Percentiles rank a stretch among this genome's conserved stretches.
Evolutionary conservation across 2,113 vertebrate genomes (phyloP).

Genomic region (Rhagologus leucostigma): DNA sequence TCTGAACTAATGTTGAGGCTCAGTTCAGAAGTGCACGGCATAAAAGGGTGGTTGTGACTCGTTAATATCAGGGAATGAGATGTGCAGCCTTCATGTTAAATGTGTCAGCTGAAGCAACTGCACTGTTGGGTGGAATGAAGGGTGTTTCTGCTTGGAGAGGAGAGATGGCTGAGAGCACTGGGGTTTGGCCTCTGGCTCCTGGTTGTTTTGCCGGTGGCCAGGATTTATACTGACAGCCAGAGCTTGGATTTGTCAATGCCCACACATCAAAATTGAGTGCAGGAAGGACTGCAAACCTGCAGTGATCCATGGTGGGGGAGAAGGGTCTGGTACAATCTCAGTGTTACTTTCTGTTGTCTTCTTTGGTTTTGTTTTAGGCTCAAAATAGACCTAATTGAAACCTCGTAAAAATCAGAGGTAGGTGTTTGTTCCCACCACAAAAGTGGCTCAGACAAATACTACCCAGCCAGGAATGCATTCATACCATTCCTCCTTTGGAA

Average conservation of each 20-base stretch:
- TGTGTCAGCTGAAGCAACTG: neutral
- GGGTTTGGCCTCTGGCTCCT: neutral
- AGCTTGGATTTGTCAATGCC: neutral
- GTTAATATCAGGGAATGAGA: neutral
- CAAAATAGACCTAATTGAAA: neutral
- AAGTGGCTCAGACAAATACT: neutral
- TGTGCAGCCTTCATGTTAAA: neutral
- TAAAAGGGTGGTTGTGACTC: neutral
- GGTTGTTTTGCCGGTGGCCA: neutral
- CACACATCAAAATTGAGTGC: neutral
- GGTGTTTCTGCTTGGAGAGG: neutral
- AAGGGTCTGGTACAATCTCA: neutral
- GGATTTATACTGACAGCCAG: neutral
- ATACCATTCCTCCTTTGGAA: neutral
- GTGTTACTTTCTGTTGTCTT: neutral
- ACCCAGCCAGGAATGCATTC: neutral
- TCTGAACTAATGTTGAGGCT: neutral
- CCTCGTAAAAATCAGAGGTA: neutral
- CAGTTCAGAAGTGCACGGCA: neutral
- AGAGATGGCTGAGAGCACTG: neutral
- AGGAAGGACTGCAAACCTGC: neutral
- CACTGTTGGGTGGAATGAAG: neutral
- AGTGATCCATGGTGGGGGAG: accelerated
- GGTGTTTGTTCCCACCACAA: neutral
- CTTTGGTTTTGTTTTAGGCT: neutral